Conservation (phyloP, 2,113 vertebrate genomes). For the Phrynosoma platyrhinos region DNA sequence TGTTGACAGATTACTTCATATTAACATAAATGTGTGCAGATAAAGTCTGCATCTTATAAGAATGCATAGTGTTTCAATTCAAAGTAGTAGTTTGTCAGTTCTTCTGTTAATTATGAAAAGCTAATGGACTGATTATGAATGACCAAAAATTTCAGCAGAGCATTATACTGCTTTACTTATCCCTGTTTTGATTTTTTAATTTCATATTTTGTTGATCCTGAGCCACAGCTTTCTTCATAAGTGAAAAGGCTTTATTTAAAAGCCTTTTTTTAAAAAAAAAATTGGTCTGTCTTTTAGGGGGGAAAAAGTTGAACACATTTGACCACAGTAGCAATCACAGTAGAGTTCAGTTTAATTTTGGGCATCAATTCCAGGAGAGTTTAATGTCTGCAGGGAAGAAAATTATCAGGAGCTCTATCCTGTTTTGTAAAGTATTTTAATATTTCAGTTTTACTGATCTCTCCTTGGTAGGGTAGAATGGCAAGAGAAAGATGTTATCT, state of each 20-base stretch:
- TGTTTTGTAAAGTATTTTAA: neutral
- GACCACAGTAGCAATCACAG: neutral
- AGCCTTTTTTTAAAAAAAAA: neutral
- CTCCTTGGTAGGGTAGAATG: accelerated
- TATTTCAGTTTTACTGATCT: neutral
- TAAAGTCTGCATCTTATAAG: neutral
- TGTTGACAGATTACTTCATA: neutral
- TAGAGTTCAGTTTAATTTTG: neutral
- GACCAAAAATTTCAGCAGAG: neutral
- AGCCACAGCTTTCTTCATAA: conserved; percentile 48
- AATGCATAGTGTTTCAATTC: neutral
- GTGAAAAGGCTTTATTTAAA: neutral
- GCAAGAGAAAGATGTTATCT: conserved; percentile 12
- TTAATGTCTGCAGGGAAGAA: conserved; percentile 9
- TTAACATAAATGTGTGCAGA: neutral
- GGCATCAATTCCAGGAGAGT: conserved; percentile 1
- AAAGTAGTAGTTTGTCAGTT: neutral
- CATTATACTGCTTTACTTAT: conserved; percentile 16
- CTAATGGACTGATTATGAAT: neutral
- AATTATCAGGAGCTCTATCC: neutral
- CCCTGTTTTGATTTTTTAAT: conserved; percentile 39
- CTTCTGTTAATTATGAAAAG: conserved; percentile 4
- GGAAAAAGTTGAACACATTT: neutral
- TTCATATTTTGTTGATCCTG: conserved; percentile 26
- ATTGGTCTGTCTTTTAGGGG: neutral